Evolutionary conservation across 2,113 vertebrate genomes (phyloP), one percentile per base, ranked within the genome.

Genomic region (Trinectes maculatus): DNA sequence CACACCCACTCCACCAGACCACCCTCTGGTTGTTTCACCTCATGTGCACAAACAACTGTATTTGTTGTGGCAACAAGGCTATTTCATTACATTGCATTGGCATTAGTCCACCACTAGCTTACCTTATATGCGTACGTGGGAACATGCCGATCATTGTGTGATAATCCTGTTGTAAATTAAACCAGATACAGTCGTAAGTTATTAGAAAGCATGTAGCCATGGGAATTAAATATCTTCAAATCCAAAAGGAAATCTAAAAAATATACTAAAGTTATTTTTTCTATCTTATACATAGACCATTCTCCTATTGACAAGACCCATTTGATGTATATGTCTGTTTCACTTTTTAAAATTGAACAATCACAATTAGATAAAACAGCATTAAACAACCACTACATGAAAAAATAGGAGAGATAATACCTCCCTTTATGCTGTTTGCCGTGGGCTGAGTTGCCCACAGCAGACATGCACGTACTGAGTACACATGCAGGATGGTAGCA

Each of bases 61-160:
- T 67, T 68, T 85, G 70, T 75, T 87, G 63, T 75, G 34, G 43
- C 75, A 75, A 82, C 75, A 80, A 57, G 43, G 65, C 31, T 69
- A 33, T 62, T 53, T 76, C n/a, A n/a, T n/a, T n/a, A n/a, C n/a
- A n/a, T n/a, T n/a, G n/a, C 24, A 42, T 2, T 4, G 48, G 16
- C 40, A 43, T 57, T 73, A 46, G 48, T 18, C 36, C 3, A 22
- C 47, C 55, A 78, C 19, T 47, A 46, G 42, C 40, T 44, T 21
- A 43, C 28, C 44, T 60, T 24, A 42, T 24, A 42, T 18, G 51
- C 33, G 8, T 37, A 48, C 15, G 6, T 73, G 68, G 48, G 25
- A 49, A 19, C 21, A 43, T 37, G 49, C 19, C 67, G 31, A 58
- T 57, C 15, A 48, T 46, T 19, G 51, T 49, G 42, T 57, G 55